Base-by-base conservation (phyloP, 2,888 invertebrate species). In the Petrophora chlorosata region DNA sequence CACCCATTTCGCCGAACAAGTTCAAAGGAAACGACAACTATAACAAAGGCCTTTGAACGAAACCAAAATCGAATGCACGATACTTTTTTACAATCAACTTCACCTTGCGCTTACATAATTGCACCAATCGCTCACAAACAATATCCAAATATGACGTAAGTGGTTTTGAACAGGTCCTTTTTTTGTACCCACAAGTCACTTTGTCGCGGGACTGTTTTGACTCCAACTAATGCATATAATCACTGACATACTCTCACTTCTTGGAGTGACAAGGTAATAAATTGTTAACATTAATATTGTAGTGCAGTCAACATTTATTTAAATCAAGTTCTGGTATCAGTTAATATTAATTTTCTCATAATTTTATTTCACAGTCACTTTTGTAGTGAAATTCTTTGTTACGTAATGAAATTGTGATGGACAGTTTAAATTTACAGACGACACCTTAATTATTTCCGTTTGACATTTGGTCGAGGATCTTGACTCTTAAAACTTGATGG, bases 121-220 rank as follows among this genome's bases (percentile, higher is more conserved):
- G 52, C 35, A n/a, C 49, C 59, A 59, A 56, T 59, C 54, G 54
- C 54, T 54, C 53, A 49, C 32, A 50, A 55, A 52, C 38, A 41
- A 43, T 43, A 45, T 34, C 39, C 33, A 38, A 47, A 16, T 41
- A 10, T 49, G 51, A 48, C 56, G 56, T 47, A 44, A 49, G 16
- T 35, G 32, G 34, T 46, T 42, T 39, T 44, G 44, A 10, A 22
- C 26, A 38, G 30, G 30, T 41, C 32, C 42, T 54, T 22, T 22
- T 8, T 22, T 17, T 17, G 3, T 17, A 17, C n/a, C n/a, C n/a
- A n/a, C n/a, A n/a, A n/a, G n/a, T n/a, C n/a, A n/a, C n/a, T n/a
- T n/a, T n/a, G n/a, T n/a, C n/a, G n/a, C n/a, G n/a, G n/a, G n/a
- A n/a, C n/a, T n/a, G n/a, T n/a, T n/a, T n/a, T n/a, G n/a, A n/a